These are phyloP conservation scores for Drosophila emarginata DNA, from an alignment of 2,888 invertebrate species.

Conservation along the genomic window DNA sequence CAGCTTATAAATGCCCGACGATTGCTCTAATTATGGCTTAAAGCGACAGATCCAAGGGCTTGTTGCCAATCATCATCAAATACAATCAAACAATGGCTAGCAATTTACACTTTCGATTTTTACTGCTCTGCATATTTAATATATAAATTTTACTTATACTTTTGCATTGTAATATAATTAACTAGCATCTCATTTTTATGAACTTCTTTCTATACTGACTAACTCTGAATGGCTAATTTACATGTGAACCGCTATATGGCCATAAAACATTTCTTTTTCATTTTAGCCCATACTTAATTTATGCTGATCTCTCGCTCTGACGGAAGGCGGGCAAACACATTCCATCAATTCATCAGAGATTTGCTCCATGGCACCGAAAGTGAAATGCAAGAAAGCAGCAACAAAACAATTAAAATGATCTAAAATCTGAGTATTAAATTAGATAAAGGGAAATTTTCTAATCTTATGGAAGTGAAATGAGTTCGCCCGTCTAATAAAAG, in stretches of 20 bases:
- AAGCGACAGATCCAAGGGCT: constrained; percentile 27
- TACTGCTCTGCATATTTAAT: constrained; percentile 16
- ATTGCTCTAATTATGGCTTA: constrained; percentile 62
- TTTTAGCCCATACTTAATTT: constrained; percentile 57
- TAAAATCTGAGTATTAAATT: constrained; percentile 64
- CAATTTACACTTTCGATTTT: constrained; percentile 62
- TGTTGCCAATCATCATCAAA: constrained; percentile 15
- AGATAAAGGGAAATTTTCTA: constrained; percentile 67
- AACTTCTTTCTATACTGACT: constrained; percentile 17
- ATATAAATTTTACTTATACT: constrained; percentile 15
- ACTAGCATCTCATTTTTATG: constrained; percentile 55
- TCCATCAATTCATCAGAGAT: constrained; percentile 61
- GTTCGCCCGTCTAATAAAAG: constrained; percentile 52
- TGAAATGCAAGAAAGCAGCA: constrained; percentile 55
- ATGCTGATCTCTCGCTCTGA: constrained; percentile 48
- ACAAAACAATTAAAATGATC: constrained; percentile 65
- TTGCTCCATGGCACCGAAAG: constrained; percentile 62
- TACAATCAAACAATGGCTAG: neutral
- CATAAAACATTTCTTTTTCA: constrained; percentile 68
- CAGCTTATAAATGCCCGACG: constrained; percentile 12
- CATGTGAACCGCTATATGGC: constrained; percentile 67
- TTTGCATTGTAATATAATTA: constrained; percentile 59
- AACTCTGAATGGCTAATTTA: constrained; percentile 50
- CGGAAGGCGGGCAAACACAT: constrained; percentile 40
- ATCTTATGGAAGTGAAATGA: constrained; percentile 48